A percentile compares a stretch with the other conserved stretches of the same genome.
These are phyloP conservation scores for Anodontia alba DNA, from an alignment of 2,888 invertebrate genomes.

Conservation along the genomic window DNA sequence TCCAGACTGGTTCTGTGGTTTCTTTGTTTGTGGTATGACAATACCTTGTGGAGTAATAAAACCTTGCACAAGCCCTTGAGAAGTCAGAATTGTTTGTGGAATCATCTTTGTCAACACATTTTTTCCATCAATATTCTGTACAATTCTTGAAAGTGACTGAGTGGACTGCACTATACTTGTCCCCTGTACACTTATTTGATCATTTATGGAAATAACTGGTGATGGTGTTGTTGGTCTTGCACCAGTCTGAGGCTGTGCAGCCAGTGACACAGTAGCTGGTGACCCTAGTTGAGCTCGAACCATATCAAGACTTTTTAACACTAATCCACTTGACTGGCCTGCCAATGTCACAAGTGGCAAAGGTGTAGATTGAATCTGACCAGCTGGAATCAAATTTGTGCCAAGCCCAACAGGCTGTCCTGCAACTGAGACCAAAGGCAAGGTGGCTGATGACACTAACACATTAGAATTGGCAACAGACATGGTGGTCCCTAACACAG, in stretches of 20 bases:
- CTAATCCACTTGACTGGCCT: background rate
- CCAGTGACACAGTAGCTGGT: background rate
- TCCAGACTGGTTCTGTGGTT: background rate
- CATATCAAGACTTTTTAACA: background rate
- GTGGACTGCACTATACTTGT: background rate
- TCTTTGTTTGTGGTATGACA: conserved; percentile 55
- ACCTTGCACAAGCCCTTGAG: conserved; percentile 70
- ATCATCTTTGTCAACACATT: conserved; percentile 66
- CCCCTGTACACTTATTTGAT: background rate
- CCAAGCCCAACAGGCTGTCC: background rate
- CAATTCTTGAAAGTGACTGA: conserved; percentile 2
- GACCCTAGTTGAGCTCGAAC: conserved; percentile 6
- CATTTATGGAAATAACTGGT: background rate
- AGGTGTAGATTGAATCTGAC: background rate
- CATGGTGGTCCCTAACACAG: conserved; percentile 24
- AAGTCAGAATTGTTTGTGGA: conserved; percentile 60
- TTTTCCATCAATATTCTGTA: conserved; percentile 57
- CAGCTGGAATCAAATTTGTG: background rate
- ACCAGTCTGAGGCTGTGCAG: conserved; percentile 1
- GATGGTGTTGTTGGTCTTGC: background rate
- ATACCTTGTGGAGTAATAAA: conserved; percentile 70
- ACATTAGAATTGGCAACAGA: conserved; percentile 42
- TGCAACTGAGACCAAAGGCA: background rate
- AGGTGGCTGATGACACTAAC: background rate
- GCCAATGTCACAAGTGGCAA: background rate